These are phyloP conservation scores for Sphenopsis melanotis DNA, from an alignment of 2,797 vertebrate species.

Conservation along the genomic window DNA sequence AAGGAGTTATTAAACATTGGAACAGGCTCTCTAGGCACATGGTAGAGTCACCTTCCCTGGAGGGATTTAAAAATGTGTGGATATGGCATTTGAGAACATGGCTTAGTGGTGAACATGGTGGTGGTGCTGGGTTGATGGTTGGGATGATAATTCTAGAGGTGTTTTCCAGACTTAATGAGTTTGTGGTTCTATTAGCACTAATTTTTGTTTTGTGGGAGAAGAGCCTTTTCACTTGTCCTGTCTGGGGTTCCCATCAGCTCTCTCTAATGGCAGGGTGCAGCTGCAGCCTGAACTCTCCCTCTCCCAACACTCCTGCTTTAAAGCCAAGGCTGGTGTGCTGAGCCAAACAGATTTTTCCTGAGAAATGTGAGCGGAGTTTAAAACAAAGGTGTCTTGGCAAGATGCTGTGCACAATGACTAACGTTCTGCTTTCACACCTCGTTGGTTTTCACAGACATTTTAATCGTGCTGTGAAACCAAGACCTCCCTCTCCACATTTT, in stretches of 20 bases:
- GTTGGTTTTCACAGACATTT: not conserved
- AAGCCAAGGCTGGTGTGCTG: not conserved
- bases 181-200: not conserved
- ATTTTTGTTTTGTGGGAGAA: not conserved
- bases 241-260: not conserved
- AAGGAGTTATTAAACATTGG: not conserved
- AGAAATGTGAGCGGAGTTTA: not conserved
- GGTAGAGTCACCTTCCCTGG: not conserved
- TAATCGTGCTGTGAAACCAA: not conserved
- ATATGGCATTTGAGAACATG: not conserved
- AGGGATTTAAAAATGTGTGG: not conserved
- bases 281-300: not conserved
- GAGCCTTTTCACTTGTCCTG: not conserved
- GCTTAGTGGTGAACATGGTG: not conserved
- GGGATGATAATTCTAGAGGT: not conserved
- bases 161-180: not conserved
- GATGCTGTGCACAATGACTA: conserved; percentile 10
- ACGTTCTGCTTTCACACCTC: not conserved
- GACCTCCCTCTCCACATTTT: not conserved
- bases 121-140: not conserved
- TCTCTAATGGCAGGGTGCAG: not conserved
- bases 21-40: accelerated
- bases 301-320: not conserved
- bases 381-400: not conserved
- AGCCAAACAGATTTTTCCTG: not conserved